Evolutionary conservation across 1,140 invertebrate species (phyloP).

Genomic region (Phymorhynchus buccinoides): DNA sequence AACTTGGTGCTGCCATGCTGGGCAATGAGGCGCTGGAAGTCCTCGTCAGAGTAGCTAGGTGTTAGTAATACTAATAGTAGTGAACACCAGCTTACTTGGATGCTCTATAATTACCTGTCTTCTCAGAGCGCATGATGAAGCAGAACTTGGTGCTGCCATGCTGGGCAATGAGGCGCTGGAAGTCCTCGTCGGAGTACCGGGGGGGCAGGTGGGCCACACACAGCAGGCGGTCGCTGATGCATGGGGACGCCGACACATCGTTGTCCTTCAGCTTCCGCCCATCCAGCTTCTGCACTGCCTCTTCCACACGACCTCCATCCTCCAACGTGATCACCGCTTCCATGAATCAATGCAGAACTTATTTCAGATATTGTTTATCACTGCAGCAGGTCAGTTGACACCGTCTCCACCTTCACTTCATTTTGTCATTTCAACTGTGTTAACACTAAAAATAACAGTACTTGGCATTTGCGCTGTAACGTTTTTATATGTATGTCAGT

Average conservation of each 20-base stretch:
- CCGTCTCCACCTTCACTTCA: too few species aligned
- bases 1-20: constrained; percentile 75
- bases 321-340: constrained; percentile 58
- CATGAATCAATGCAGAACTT: too few species aligned
- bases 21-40: constrained; percentile 75
- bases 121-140: constrained; percentile 77
- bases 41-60: constrained; percentile 73
- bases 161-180: constrained; percentile 73
- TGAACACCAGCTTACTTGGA: too few species aligned
- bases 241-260: constrained; percentile 70
- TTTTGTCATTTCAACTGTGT: too few species aligned
- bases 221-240: constrained; percentile 76
- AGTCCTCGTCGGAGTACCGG: constrained; percentile 74
- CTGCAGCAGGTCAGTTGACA: too few species aligned
- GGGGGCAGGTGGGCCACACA: constrained; percentile 77
- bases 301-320: constrained; percentile 57
- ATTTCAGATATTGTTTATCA: too few species aligned
- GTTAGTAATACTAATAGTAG: too few species aligned
- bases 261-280: constrained; percentile 59
- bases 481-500: too few species aligned
- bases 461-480: too few species aligned
- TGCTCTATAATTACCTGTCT: constrained; percentile 76
- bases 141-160: constrained; percentile 75
- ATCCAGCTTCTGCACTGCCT: constrained; percentile 53
- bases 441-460: too few species aligned